These are phyloP conservation scores for Pyrrhia umbra DNA, from an alignment of 2,888 invertebrate species.

Conservation along the genomic window DNA sequence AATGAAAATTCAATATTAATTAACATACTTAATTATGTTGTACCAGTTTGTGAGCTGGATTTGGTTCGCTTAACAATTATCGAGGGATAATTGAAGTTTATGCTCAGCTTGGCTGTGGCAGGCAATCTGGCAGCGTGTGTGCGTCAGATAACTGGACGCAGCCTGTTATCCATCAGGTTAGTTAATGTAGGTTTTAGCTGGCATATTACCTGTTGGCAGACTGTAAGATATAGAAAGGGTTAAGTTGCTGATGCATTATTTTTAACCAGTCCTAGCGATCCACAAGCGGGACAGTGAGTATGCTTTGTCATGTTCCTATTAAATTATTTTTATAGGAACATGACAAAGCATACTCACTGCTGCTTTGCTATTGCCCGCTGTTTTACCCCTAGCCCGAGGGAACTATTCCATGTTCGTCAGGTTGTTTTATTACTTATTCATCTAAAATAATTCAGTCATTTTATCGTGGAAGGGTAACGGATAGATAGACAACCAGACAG, in stretches of 20 bases:
- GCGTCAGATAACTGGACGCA: conserved; percentile 43
- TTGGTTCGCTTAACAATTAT: conserved; percentile 55
- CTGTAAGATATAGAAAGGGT: not conserved
- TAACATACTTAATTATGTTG: conserved; percentile 39
- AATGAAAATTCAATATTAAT: conserved; percentile 51
- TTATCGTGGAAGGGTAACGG: no score
- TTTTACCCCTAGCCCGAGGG: no score
- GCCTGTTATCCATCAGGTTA: conserved; percentile 24
- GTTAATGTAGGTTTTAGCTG: conserved; percentile 38
- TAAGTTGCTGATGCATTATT: not conserved
- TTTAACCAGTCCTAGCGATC: not conserved
- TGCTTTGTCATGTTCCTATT: no score
- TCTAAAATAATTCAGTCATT: no score
- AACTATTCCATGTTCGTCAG: no score
- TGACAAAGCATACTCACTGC: no score
- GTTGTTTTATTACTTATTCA: no score
- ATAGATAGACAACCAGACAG: no score
- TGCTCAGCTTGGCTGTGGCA: conserved; percentile 45
- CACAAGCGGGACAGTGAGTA: not conserved
- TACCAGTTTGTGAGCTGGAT: conserved; percentile 24
- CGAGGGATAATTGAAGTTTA: conserved; percentile 58
- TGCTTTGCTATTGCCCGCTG: no score
- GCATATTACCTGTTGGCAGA: conserved; percentile 18
- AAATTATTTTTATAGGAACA: no score
- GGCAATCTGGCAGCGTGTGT: conserved; percentile 44